Percentiles rank a stretch among this genome's conserved stretches.
phyloP scores from a whole-genome alignment of 2,113 vertebrate genomes.

The Anseranas semipalmata region DNA sequence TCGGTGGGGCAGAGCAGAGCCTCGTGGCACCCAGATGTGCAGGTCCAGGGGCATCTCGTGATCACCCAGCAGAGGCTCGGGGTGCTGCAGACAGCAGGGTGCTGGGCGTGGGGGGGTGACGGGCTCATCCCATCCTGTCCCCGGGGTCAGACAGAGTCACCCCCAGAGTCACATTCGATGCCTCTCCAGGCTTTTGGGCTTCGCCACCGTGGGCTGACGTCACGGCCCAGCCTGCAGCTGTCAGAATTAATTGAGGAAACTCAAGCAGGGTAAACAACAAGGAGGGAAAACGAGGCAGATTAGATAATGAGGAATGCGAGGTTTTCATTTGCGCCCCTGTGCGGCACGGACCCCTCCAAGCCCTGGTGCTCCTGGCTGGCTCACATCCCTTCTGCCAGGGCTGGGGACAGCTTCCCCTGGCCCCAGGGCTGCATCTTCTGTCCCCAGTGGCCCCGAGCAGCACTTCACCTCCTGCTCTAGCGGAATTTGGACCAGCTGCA shows the following conservation, averaged over 20 bases:
- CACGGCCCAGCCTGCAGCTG: constrained; percentile 66
- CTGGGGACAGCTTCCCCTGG: neutral
- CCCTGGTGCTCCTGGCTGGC: neutral
- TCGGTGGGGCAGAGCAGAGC: neutral
- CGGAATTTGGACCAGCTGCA: neutral
- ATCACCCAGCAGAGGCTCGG: neutral
- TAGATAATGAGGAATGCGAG: constrained; percentile 34
- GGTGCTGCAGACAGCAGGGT: neutral
- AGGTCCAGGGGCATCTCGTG: rapidly evolving
- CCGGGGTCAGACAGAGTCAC: neutral
- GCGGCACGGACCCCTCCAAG: neutral
- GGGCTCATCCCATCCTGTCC: neutral
- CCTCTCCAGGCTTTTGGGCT: neutral
- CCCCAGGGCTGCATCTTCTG: neutral
- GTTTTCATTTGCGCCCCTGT: neutral
- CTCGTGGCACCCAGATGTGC: rapidly evolving
- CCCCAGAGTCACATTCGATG: neutral
- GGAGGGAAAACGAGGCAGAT: constrained; percentile 41
- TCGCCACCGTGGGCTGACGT: neutral
- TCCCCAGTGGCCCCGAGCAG: neutral
- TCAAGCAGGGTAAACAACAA: neutral
- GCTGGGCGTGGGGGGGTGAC: too few relatives aligned
- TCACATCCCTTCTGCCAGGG: neutral
- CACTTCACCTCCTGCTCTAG: neutral
- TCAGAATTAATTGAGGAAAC: constrained; percentile 66